Evolutionary conservation across 2,888 invertebrate genomes (phyloP).

Genomic region (Strigamia transsilvanica): DNA sequence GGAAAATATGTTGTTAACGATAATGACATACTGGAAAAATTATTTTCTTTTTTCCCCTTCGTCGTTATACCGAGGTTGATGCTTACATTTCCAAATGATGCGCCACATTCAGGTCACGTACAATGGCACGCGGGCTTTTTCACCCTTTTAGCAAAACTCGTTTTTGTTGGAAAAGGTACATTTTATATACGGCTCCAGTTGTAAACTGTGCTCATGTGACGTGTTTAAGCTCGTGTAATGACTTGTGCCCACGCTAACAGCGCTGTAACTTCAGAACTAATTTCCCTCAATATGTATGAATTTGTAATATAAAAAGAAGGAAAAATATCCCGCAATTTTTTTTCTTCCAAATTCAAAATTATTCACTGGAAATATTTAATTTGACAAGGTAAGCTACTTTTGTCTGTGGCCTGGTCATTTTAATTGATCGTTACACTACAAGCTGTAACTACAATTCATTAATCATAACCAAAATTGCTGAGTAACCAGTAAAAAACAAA

Average conservation of each 20-base stretch:
- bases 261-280: neutral
- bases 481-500: no score
- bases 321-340: no score
- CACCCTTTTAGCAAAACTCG: slow-evolving; percentile 16
- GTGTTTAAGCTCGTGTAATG: slow-evolving; percentile 22
- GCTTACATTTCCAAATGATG: neutral
- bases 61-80: neutral
- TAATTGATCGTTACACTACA: neutral
- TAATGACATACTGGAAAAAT: neutral
- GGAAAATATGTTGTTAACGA: neutral
- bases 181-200: neutral
- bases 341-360: no score
- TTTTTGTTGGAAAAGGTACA: neutral
- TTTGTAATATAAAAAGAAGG: neutral
- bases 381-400: neutral
- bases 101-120: neutral
- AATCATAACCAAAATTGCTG: neutral
- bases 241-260: slow-evolving; percentile 18
- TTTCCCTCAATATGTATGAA: neutral
- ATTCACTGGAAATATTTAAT: neutral
- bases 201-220: slow-evolving; percentile 34
- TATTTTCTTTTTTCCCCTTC: neutral
- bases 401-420: neutral
- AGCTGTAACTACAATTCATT: neutral
- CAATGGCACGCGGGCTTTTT: slow-evolving; percentile 14